Conservation (phyloP, 2,797 vertebrate species). For the Tokudaia muenninki region DNA sequence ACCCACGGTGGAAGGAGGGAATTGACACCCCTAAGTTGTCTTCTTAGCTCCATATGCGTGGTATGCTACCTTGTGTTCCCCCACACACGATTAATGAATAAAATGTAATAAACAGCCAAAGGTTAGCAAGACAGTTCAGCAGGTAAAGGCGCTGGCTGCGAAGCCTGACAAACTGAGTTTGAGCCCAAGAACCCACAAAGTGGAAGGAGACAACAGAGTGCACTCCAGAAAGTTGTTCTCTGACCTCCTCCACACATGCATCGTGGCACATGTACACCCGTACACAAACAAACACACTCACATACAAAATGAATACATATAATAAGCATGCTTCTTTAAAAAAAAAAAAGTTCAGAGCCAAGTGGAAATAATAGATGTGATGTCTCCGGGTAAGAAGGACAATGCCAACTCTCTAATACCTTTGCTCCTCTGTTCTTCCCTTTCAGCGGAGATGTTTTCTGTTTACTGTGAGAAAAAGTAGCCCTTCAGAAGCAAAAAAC, state of each 20-base stretch:
- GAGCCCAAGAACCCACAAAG: not conserved
- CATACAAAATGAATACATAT: not conserved
- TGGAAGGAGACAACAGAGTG: not conserved
- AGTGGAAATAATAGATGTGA: not conserved
- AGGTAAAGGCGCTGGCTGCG: not conserved
- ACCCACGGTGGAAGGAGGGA: not conserved
- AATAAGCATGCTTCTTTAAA: not conserved
- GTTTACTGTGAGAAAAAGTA: constrained; percentile 4
- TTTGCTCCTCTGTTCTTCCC: not conserved
- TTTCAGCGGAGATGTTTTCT: constrained; percentile 5
- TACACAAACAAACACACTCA: not conserved
- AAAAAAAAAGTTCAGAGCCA: not conserved
- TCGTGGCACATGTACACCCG: not conserved
- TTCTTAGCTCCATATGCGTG: not conserved
- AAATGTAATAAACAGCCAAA: not conserved
- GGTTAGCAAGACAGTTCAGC: too few relatives aligned
- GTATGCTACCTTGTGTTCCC: too few relatives aligned
- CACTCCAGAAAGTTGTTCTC: not conserved
- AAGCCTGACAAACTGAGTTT: not conserved
- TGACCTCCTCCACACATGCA: not conserved
- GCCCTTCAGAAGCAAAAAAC: not conserved
- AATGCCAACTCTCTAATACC: not conserved
- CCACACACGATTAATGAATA: not conserved
- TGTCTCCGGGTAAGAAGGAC: not conserved
- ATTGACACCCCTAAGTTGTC: not conserved